Evolutionary conservation across 2,888 invertebrate genomes (phyloP).

Genomic region (Drosophila peninsularis): DNA sequence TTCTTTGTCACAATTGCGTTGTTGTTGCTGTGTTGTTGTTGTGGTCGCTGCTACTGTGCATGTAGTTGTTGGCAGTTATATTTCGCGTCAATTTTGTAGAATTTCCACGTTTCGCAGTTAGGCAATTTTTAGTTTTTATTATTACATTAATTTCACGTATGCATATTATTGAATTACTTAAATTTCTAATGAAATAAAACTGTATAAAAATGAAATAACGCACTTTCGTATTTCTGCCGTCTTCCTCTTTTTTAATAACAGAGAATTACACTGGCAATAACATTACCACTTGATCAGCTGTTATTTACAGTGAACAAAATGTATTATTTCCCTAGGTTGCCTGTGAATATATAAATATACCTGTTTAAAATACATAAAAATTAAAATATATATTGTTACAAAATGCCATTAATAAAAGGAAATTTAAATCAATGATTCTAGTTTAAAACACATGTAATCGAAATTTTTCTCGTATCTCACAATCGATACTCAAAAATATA

Average conservation of each 20-base stretch:
- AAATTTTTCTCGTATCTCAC: background rate
- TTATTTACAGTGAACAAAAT: conserved; percentile 28
- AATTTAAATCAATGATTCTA: background rate
- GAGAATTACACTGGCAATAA: conserved; percentile 27
- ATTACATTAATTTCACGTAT: conserved; percentile 60
- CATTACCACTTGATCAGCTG: conserved; percentile 30
- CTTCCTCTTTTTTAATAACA: conserved; percentile 59
- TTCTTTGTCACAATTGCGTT: conserved; percentile 82
- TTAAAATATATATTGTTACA: background rate
- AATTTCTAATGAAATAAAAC: conserved; percentile 68
- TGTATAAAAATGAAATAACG: conserved; percentile 77
- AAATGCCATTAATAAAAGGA: too few species aligned
- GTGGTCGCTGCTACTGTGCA: conserved; percentile 47
- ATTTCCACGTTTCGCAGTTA: conserved; percentile 49
- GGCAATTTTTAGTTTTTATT: conserved; percentile 44
- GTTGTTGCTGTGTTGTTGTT: conserved; percentile 61
- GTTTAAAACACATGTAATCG: background rate
- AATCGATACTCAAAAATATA: conserved; percentile 6
- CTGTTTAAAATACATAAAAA: background rate
- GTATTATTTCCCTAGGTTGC: background rate
- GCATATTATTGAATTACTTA: conserved; percentile 66
- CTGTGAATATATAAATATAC: background rate
- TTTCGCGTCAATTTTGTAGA: conserved; percentile 59
- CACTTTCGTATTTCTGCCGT: conserved; percentile 66
- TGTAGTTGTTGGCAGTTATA: conserved; percentile 72